These are phyloP conservation scores for Halocynthia aurantium DNA, from an alignment of 23 tunicate genomes.

Conservation along the genomic window DNA sequence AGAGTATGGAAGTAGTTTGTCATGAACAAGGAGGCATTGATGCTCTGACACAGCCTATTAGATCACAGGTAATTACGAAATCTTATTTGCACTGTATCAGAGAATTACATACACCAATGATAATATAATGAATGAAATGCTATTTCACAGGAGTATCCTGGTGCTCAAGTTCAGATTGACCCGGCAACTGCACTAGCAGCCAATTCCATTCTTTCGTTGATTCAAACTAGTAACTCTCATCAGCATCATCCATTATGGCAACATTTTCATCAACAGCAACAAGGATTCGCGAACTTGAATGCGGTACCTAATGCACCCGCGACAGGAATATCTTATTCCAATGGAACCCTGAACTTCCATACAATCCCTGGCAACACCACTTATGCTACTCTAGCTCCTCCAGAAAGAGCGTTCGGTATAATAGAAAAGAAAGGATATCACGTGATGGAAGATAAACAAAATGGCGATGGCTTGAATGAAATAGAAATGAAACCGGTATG, in stretches of 20 bases:
- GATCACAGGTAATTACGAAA: slow-evolving; percentile 2
- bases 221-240: slow-evolving; percentile 5
- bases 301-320: too few species aligned
- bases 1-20: not conserved
- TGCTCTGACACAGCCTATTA: not conserved
- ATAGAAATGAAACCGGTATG: too few species aligned
- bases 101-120: not conserved
- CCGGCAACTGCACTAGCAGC: slow-evolving; percentile 26
- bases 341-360: too few species aligned
- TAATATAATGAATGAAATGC: not conserved
- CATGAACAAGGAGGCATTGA: not conserved
- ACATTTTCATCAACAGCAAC: slow-evolving; percentile 5
- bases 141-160: slow-evolving; percentile 3
- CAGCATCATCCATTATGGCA: not conserved
- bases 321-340: too few species aligned
- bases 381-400: too few species aligned
- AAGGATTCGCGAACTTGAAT: not conserved
- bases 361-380: too few species aligned
- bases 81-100: not conserved
- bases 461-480: too few species aligned
- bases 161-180: not conserved
- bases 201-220: slow-evolving; percentile 19
- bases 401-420: too few species aligned
- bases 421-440: too few species aligned
- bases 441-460: too few species aligned